Evolutionary conservation across 1,140 invertebrate species (phyloP).

Genomic region (Contarinia nasturtii): DNA sequence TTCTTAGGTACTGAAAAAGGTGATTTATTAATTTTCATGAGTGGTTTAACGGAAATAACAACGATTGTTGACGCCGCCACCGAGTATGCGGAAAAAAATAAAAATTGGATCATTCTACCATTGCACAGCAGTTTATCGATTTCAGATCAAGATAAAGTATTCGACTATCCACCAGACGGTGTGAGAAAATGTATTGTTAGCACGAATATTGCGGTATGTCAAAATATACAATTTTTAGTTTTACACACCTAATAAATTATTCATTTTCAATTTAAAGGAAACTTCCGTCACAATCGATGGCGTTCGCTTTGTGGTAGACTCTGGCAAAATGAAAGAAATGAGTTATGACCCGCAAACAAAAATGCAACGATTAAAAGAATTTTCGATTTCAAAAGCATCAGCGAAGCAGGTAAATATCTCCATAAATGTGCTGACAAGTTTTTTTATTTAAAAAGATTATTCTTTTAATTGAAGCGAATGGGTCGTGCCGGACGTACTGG

Average conservation of each 20-base stretch:
- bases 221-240: too few relatives aligned
- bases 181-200: slow-evolving; percentile 93
- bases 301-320: slow-evolving; percentile 93
- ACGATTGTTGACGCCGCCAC: slow-evolving; percentile 72
- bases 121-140: slow-evolving; percentile 86
- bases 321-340: slow-evolving; percentile 89
- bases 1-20: slow-evolving; percentile 59
- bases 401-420: too few relatives aligned
- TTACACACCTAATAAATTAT: too few relatives aligned
- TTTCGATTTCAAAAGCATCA: slow-evolving; percentile 93
- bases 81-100: slow-evolving; percentile 61
- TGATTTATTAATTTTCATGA: slow-evolving; percentile 91
- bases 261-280: too few relatives aligned
- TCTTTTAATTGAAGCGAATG: too few relatives aligned
- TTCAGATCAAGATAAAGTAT: slow-evolving; percentile 92
- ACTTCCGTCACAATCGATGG: slow-evolving; percentile 98
- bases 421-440: too few relatives aligned
- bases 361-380: slow-evolving; percentile 78
- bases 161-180: slow-evolving; percentile 89
- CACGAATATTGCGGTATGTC: slow-evolving; percentile 99
- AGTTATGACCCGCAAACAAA: slow-evolving; percentile 77
- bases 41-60: slow-evolving; percentile 89
- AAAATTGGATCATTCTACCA: slow-evolving; percentile 86
- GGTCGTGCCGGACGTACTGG: slow-evolving; percentile 77
- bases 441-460: too few relatives aligned